Base-by-base conservation (phyloP, 2,113 vertebrate species). In the Psephotus haematonotus region DNA sequence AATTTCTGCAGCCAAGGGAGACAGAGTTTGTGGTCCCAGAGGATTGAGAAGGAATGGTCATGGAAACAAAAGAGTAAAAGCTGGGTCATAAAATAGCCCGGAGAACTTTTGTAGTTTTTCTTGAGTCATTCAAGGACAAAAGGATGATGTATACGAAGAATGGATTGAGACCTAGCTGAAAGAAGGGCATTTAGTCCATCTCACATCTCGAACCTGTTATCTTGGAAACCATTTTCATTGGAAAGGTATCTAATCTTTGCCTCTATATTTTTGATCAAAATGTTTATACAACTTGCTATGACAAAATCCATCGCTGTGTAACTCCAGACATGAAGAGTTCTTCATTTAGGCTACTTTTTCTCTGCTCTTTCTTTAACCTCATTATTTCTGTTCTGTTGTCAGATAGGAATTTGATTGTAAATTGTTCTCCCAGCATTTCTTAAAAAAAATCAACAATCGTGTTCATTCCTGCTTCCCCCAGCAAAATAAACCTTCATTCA, bases 61-160 rank as follows among this genome's bases (percentile, higher is more conserved):
- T 39, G 35, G 59, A 95, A 96, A 88, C 79, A 94, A 86, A 94
- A 74, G 59, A 91, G 75, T 91, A 91, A 88, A 85, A 86, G 28
- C 31, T 93, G 67, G n/a, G 53, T 69, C 79, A 90, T 83, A 92
- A 95, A 94, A 82, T 28, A 90, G 35, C 47, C 69, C 17, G n/a
- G 71, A 77, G 28, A 55, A 35, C n/a, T 74, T 80, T 16, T 75
- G 50, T 50, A 57, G 6, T 37, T 91, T 89, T 91, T 65, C 41
- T 85, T 57, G 67, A 75, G 53, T 75, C 11, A 8, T 49, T 96
- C 57, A 90, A 86, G 80, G 88, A 60, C 39, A 41, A 18, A 29
- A 82, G 11, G 18, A n/a, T 62, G 10, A 52, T 64, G 14, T 60
- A 13, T 43, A 52, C 23, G 31, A 82, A 63, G 50, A 83, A 71